Percentiles rank a stretch among this genome's conserved stretches.
Conservation (phyloP, 1,140 invertebrate genomes). For the Hypothenemus hampei region DNA sequence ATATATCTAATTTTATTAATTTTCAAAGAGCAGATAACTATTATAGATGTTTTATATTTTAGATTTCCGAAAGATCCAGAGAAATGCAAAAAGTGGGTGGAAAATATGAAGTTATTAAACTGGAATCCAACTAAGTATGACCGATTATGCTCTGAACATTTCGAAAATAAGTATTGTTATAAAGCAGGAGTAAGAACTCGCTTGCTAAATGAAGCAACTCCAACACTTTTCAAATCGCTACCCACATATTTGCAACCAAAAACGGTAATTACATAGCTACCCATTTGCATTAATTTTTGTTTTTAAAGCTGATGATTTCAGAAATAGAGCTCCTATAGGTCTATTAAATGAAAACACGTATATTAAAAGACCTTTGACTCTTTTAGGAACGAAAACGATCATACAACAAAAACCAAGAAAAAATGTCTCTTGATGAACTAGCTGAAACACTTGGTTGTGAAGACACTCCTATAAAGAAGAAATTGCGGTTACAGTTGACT, state of each 20-base stretch:
- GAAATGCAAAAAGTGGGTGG: background rate
- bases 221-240: constrained; percentile 9
- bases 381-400: background rate
- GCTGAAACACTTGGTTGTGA: background rate
- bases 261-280: background rate
- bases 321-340: background rate
- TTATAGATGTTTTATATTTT: background rate
- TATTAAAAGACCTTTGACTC: background rate
- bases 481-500: background rate
- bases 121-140: background rate
- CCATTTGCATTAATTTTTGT: too few relatives aligned
- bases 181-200: background rate
- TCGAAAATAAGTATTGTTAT: background rate
- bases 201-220: background rate
- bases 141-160: background rate
- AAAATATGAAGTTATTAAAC: background rate
- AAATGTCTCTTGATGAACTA: background rate
- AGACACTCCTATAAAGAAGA: background rate
- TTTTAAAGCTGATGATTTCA: too few relatives aligned
- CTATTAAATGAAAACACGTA: background rate
- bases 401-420: background rate
- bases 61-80: constrained; percentile 1
- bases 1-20: background rate
- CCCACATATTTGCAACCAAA: background rate
- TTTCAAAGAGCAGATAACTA: background rate